phyloP scores from a whole-genome alignment of 2,888 invertebrate genomes.

The Cephus rjabovi region DNA sequence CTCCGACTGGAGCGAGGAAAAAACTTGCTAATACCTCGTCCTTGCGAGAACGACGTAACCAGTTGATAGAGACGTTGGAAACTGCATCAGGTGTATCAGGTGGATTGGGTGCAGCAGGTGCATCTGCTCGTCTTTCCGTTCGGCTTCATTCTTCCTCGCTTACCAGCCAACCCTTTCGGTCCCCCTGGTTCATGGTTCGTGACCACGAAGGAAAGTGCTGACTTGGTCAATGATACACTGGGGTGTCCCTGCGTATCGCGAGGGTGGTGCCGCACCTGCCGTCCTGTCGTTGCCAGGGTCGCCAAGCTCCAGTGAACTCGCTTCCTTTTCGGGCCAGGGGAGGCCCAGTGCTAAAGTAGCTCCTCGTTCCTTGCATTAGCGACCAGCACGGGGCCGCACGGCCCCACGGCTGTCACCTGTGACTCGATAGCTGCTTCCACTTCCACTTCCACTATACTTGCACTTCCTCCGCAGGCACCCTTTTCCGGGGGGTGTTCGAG shows the following conservation, averaged over 20 bases:
- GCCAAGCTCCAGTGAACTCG: constrained; percentile 58
- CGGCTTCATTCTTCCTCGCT: too few species aligned
- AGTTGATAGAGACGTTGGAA: too few species aligned
- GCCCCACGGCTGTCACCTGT: constrained; percentile 46
- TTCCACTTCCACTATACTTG: neutral
- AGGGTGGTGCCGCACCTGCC: constrained; percentile 22
- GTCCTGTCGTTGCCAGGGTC: constrained; percentile 30
- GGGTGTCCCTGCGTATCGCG: neutral
- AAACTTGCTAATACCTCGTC: neutral
- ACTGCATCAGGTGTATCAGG: too few species aligned
- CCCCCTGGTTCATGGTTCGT: too few species aligned
- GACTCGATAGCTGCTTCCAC: constrained; percentile 34
- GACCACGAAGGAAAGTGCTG: too few species aligned
- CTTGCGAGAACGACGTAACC: neutral
- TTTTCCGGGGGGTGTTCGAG: constrained; percentile 31
- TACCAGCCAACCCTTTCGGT: too few species aligned
- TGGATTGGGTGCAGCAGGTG: too few species aligned
- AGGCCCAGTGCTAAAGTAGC: neutral
- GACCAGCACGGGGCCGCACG: neutral
- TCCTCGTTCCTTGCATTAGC: too few species aligned
- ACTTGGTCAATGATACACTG: too few species aligned
- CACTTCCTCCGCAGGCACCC: constrained; percentile 47
- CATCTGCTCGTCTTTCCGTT: too few species aligned
- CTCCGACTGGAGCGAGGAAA: constrained; percentile 24
- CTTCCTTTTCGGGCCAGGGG: constrained; percentile 47